Base-by-base conservation (phyloP, 1,140 invertebrate species). In the Conopomorpha cramerella region DNA sequence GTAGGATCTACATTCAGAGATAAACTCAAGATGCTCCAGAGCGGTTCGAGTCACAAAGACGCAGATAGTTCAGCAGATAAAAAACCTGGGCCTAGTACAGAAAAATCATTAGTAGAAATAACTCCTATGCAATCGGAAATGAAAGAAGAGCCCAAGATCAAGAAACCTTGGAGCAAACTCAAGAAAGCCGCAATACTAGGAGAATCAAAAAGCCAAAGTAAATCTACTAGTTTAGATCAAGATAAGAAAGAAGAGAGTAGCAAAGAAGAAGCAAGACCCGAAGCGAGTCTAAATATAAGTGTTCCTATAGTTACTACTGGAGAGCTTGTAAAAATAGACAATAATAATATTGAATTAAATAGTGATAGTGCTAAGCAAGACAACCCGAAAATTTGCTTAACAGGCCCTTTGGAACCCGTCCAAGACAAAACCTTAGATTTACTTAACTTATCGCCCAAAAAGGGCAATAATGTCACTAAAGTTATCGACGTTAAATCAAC, bases 81-180 rank as follows among this genome's bases (percentile, higher is more conserved):
- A 6, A 36, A 39, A 23, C 10, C 19, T 6, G 46, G 34, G 12
- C 18, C 19, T n/a, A 48, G 26, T 34, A 34, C 43, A 46, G 74
- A 78, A 32, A 66, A 58, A 51, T 53, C 28, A 43, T 61, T 61
- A 16, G 36, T 43, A 7, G 66, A 70, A 60, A 46, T 56, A 36
- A 44, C 23, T 16, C 49, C 51, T 2, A 14, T 57, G 14, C 59
- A 53, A 39, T 38, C 43, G 23, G 68, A 77, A 39, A 47, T 10
- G 16, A 61, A 62, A 54, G 59, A 63, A 36, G 60, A 67, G 29
- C 16, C 32, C n/a, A 67, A 55, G 48, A 52, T 26, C 36, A 76
- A 78, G 41, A 77, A 74, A 36, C 80, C 79, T 18, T 83, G 82
- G 82, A 70, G 56, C 11, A 83, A 82, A 59, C 49, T 83, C 16